Base-by-base conservation (phyloP, 2,113 vertebrate species). In the Ranitomeya variabilis region DNA sequence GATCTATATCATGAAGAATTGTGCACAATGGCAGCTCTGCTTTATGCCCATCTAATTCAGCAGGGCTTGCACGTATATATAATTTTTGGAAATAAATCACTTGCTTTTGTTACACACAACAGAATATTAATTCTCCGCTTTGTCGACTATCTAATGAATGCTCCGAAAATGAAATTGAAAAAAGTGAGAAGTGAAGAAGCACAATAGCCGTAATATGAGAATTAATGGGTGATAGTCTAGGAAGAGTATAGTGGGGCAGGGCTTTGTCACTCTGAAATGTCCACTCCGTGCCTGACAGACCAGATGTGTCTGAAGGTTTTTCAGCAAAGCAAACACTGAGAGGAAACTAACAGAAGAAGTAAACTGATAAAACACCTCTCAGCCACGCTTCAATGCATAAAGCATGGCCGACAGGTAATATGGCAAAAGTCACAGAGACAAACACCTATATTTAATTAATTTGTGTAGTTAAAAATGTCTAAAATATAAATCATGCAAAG, bases 281-380 rank as follows among this genome's bases (percentile, higher is more conserved):
- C 87, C 73, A 89, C 74, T 79, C 81, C 87, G 51, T 89, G 87
- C 87, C 87, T 89, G 87, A 89, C 87, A 89, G 87, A 89, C 81
- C 74, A 84, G 81, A 89, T 83, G 64, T 66, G 73, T 89, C 87
- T 89, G 87, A 89, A 89, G 87, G 87, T 89, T 83, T 45, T 64
- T 54, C 77, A 78, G 60, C 16, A 79, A 89, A 85, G n/a, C 73
- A 85, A 78, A 89, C 26, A 71, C 9, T 78, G 2, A 80, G 16
- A 80, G 6, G 15, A 31, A 69, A 83, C 26, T 37, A 21, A 80
- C 14, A 71, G 14, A 14, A 52, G 12, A 71, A 83, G 4, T 76
- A 26, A 4, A 21, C 37, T 3, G n/a, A 6, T 77, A 52, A 3
- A 76, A 76, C 18, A 64, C 37, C n/a, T 66, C 8, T 83, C 71